Evolutionary conservation across 2,888 invertebrate species (phyloP).

Genomic region (Slavum lentiscoides): DNA sequence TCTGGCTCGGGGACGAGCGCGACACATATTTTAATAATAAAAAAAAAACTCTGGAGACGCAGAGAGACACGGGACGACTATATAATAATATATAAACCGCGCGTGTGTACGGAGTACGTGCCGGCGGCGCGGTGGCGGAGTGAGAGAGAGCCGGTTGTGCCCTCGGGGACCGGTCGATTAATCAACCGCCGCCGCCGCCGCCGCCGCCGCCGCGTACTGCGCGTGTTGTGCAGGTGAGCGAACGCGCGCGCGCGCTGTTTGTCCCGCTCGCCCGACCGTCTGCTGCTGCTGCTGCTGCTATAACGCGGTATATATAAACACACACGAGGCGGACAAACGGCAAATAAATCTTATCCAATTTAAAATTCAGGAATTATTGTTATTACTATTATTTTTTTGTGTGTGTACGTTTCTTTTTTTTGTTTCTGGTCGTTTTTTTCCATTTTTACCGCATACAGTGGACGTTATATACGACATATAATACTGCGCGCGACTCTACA

Average conservation of each 20-base stretch:
- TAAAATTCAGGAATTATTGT: constrained; percentile 28
- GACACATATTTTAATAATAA: constrained; percentile 14
- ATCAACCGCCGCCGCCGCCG: constrained; percentile 37
- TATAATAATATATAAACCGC: too few species aligned
- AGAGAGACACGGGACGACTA: not conserved
- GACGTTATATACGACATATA: too few species aligned
- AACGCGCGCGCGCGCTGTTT: constrained; percentile 19
- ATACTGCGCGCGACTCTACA: too few species aligned
- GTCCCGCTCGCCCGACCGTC: not conserved
- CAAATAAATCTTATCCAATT: constrained; percentile 33
- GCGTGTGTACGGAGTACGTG: too few species aligned
- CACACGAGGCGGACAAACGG: constrained; percentile 1
- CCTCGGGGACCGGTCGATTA: constrained; percentile 50
- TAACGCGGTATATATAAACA: too few species aligned
- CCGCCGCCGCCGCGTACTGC: not conserved
- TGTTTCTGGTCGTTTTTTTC: not conserved
- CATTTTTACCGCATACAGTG: not conserved
- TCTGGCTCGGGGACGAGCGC: constrained; percentile 1
- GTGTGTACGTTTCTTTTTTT: constrained; percentile 10
- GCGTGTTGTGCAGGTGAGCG: not conserved
- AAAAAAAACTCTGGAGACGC: not conserved
- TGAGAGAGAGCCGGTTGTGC: constrained; percentile 45
- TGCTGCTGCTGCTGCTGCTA: too few species aligned
- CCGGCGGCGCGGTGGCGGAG: constrained; percentile 15
- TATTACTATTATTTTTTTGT: constrained; percentile 22